These are phyloP conservation scores for Thrips palmi DNA, from an alignment of 1,140 invertebrate genomes.

Conservation along the genomic window DNA sequence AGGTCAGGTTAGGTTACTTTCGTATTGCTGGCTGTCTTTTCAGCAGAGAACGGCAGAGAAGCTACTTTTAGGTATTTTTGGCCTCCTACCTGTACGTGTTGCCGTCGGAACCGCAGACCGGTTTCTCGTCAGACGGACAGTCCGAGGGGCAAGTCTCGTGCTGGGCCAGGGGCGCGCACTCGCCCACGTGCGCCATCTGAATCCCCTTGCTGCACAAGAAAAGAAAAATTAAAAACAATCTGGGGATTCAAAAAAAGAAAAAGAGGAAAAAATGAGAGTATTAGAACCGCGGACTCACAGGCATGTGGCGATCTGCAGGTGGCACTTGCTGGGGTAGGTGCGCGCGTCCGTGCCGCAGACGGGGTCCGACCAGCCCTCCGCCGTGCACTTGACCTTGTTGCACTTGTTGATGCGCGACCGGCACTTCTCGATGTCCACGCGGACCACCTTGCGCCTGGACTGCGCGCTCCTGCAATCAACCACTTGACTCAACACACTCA, in stretches of 20 bases:
- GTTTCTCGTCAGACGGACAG: constrained; percentile 50
- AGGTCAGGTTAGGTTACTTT: no score
- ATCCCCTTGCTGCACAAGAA: constrained; percentile 46
- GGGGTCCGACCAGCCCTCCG: constrained; percentile 41
- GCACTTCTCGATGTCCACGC: constrained; percentile 60
- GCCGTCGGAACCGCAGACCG: constrained; percentile 78
- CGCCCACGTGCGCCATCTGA: constrained; percentile 67
- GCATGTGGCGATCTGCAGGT: constrained; percentile 62
- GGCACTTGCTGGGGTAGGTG: constrained; percentile 63
- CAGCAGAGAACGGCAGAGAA: no score
- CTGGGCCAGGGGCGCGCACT: constrained; percentile 58
- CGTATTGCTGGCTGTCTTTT: no score
- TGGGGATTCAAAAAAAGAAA: not conserved
- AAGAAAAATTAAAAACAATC: not conserved
- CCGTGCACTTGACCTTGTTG: constrained; percentile 40
- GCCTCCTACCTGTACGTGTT: constrained; percentile 62
- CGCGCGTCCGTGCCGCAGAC: constrained; percentile 69
- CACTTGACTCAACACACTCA: not conserved
- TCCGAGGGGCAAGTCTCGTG: constrained; percentile 47
- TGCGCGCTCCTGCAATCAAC: constrained; percentile 9
- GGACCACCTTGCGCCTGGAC: constrained; percentile 37
- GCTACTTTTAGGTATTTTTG: no score
- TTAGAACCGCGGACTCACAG: constrained; percentile 53
- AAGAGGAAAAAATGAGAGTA: not conserved
- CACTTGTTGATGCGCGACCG: constrained; percentile 48